Percentiles rank a stretch among this genome's conserved stretches.
Conservation (phyloP, 2,888 invertebrate species). For the Caenorhabditis doughertyi region DNA sequence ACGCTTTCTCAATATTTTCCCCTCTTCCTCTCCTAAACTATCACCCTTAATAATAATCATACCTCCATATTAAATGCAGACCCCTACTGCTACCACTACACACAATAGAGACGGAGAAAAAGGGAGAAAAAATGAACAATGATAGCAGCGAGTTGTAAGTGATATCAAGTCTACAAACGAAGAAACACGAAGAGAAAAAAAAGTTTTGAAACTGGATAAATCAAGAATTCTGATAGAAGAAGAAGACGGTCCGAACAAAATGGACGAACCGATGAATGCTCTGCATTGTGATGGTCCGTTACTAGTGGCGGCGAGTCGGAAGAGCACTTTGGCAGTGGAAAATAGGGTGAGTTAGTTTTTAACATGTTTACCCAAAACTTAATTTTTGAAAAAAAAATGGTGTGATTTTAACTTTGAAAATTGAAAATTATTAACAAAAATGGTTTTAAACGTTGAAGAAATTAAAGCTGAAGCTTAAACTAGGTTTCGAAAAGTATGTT, state of each 20-base stretch:
- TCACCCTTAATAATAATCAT: background rate
- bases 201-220: background rate
- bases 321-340: slow-evolving; percentile 28
- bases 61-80: background rate
- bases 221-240: background rate
- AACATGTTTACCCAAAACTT: background rate
- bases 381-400: background rate
- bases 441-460: no score
- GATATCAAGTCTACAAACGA: background rate
- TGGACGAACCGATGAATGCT: slow-evolving; percentile 61
- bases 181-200: background rate
- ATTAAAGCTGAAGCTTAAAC: no score
- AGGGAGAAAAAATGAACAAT: slow-evolving; percentile 28
- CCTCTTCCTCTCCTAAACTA: background rate
- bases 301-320: slow-evolving; percentile 40
- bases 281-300: slow-evolving; percentile 56
- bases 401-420: background rate
- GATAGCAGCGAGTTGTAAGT: slow-evolving; percentile 43
- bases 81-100: background rate
- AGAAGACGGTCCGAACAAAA: slow-evolving; percentile 14
- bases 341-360: background rate
- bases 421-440: no score
- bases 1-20: no score
- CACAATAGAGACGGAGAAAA: background rate
- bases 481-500: no score